These are phyloP conservation scores for Mercenaria mercenaria DNA, from an alignment of 1,140 invertebrate species.

Conservation along the genomic window DNA sequence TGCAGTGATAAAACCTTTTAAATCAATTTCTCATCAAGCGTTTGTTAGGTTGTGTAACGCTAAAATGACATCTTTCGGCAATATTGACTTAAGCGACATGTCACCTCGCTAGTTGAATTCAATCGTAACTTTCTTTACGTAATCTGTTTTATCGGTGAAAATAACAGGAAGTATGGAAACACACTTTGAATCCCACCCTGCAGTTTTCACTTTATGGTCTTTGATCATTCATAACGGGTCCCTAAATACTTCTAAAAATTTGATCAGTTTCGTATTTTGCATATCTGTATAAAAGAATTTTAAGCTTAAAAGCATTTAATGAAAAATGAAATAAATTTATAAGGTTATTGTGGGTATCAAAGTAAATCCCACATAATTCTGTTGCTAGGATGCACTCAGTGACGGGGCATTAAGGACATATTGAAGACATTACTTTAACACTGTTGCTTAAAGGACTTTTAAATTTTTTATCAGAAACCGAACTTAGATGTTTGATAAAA, in stretches of 20 bases:
- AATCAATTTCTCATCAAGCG: neutral
- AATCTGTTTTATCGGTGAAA: conserved; percentile 9
- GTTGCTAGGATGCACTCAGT: conserved; percentile 15
- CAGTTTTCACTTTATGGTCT: neutral
- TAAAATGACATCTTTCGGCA: conserved; percentile 22
- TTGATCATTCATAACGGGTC: neutral
- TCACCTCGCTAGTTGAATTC: neutral
- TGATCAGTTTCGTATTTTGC: conserved; percentile 6
- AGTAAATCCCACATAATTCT: conserved; percentile 8
- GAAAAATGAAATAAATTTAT: neutral
- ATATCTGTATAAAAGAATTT: conserved; percentile 8
- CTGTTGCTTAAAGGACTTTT: conserved; percentile 21
- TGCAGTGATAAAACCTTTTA: neutral
- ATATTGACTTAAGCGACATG: conserved; percentile 36
- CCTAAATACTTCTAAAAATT: neutral
- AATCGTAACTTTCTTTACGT: neutral
- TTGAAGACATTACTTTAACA: no score
- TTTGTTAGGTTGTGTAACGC: conserved; percentile 1
- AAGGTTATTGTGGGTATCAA: neutral
- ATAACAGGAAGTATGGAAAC: conserved; percentile 5
- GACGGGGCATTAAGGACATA: neutral
- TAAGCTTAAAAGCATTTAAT: conserved; percentile 5
- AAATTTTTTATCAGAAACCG: neutral
- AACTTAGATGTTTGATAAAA: no score
- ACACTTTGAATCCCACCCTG: neutral